Base-by-base conservation (phyloP, 2,888 invertebrate species). In the Mylabris sibirica region DNA sequence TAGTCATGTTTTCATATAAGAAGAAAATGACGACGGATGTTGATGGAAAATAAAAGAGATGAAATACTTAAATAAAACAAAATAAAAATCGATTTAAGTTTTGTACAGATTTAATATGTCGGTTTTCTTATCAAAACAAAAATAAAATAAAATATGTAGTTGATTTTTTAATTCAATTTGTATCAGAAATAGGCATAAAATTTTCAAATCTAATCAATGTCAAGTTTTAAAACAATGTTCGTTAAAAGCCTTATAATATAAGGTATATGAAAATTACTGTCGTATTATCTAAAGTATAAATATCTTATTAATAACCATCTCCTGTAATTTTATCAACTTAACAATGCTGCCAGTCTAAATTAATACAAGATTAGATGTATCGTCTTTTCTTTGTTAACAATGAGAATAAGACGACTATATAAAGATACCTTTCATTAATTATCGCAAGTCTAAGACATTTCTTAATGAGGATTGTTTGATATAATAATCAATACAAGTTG, bases 261-360 rank as follows among this genome's bases (percentile, higher is more conserved):
- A 63, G 63, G 63, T 63, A 41, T 44, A 63, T 24, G 63, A 44
- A 63, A 63, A 63, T 63, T 63, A 22, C 63, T 38, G 26, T 62
- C 49, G 49, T 49, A 57, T 24, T 11, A 24, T 8, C 22, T 24
- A 57, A 3, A 20, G 57, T 24, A 57, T 57, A 57, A 57, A 57
- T 57, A 57, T 57, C 57, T 22, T 24, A 57, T 57, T 57, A 57
- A 57, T 57, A 57, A 57, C 24, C 24, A 24, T 57, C 57, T 57
- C 24, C 24, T 14, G 24, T 57, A 57, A 57, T 57, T 57, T 22
- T 57, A 20, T 57, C 22, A 57, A 24, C 12, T 12, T 57, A 20
- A 57, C 57, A 57, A 24, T 24, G 24, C 57, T 24, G 57, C 14
- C 57, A 57, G 8, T 20, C 4, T 22, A 24, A 57, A 57, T 57